Evolutionary conservation across 2,888 invertebrate species (phyloP), one percentile per base, ranked within the genome.

Genomic region (Amblyjoppa fuscipennis): DNA sequence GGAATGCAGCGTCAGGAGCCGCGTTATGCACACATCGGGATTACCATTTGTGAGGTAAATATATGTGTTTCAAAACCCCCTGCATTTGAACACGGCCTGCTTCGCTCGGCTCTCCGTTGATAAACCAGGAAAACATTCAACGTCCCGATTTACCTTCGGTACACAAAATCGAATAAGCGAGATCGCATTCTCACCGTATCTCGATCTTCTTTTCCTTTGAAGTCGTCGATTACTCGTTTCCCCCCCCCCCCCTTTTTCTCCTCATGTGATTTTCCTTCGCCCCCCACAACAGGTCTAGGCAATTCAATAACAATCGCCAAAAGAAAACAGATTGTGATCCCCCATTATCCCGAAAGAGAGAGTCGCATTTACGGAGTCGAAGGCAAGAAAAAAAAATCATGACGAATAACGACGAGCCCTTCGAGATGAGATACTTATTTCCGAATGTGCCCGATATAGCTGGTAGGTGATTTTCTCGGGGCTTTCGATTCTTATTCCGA

Each of bases 401-500:
- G 59, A 13, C 28, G 25, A 28, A 59, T 59, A 11, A 56, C 11
- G 59, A 59, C 28, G 59, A 59, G 59, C 38, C 45, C 20, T n/a
- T 16, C 59, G 61, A 61, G 59, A 28, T 34, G 28, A 49, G 7
- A 61, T 59, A 49, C 28, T 61, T 49, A 49, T 61, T 59, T 38
- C 25, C 11, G 59, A 6, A 59, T 28, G 28, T 56, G 16, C 51
- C 20, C 34, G 16, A 51, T 31, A 59, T 11, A n/a, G 68, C 20
- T 7, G n/a, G 45, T 25, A 68, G 38, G 68, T 41, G 41, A 68
- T 68, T 68, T 68, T 38, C 68, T 20, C 20, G 41, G 9, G n/a
- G 41, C 20, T 61, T 13, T n/a, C 53, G 71, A 71, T 64, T 64
- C 79, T 53, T 31, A 71, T 66, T 74, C 71, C 80, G 70, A 66